phyloP scores from a whole-genome alignment of 2,113 vertebrate genomes.

The Pelecanus crispus region DNA sequence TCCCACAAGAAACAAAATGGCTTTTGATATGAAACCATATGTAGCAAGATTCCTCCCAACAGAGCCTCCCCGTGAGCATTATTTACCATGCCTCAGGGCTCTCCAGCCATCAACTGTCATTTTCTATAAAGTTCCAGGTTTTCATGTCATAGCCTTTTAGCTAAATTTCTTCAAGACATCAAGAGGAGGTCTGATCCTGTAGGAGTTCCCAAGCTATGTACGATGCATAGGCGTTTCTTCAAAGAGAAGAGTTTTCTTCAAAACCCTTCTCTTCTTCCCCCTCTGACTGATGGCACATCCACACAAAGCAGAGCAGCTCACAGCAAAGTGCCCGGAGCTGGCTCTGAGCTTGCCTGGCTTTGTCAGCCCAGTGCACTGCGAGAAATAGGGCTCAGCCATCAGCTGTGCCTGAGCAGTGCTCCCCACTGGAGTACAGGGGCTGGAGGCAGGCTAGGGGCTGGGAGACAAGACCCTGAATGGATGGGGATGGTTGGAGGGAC shows the following conservation, averaged over 20 bases:
- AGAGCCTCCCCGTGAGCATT: neutral
- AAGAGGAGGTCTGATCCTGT: neutral
- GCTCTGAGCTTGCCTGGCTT: neutral
- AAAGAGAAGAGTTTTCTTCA: neutral
- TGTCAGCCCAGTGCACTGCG: neutral
- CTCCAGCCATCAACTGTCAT: neutral
- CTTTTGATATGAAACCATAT: neutral
- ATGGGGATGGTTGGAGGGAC: neutral
- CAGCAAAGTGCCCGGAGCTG: neutral
- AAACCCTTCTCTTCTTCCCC: neutral
- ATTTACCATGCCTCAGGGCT: neutral
- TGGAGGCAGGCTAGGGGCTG: rapidly evolving
- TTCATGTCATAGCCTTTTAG: neutral
- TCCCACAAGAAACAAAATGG: neutral
- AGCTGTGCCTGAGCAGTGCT: rapidly evolving
- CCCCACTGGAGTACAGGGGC: neutral
- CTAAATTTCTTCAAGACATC: neutral
- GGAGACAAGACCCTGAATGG: rapidly evolving
- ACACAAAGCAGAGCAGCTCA: neutral
- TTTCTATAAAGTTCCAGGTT: neutral
- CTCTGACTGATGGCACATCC: neutral
- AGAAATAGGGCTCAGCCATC: neutral
- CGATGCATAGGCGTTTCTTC: neutral
- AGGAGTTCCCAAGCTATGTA: neutral
- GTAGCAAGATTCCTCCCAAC: neutral